A percentile compares a stretch with the other conserved stretches of the same genome.
These are phyloP conservation scores for Opisthocomus hoazin DNA, from an alignment of 2,113 vertebrate genomes.

Conservation along the genomic window DNA sequence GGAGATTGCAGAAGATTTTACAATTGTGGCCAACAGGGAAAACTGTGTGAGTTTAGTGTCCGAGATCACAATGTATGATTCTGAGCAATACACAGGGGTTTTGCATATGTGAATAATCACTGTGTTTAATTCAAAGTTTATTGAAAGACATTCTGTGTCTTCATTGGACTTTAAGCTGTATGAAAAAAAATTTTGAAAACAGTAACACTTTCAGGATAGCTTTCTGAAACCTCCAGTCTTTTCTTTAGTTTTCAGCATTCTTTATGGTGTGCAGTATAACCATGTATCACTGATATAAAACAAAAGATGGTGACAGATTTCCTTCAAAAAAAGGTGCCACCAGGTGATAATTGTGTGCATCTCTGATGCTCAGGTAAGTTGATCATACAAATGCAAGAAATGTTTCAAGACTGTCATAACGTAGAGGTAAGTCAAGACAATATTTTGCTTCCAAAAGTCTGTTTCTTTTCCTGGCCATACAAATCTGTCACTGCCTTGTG, in stretches of 20 bases:
- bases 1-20: constrained; percentile 84
- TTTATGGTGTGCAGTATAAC: neutral
- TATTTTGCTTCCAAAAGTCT: neutral
- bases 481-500: neutral
- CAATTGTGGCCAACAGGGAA: constrained; percentile 78
- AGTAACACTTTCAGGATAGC: neutral
- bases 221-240: neutral
- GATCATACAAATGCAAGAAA: neutral
- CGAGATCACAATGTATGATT: neutral
- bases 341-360: neutral
- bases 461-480: neutral
- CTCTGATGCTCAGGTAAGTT: neutral
- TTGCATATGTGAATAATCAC: neutral
- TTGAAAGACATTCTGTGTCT: neutral
- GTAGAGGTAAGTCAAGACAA: neutral
- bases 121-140: neutral
- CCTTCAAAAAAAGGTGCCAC: neutral
- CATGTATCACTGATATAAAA: neutral
- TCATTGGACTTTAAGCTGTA: neutral
- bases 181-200: neutral
- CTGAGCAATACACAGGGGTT: neutral
- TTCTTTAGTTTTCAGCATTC: neutral
- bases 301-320: neutral
- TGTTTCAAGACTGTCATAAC: neutral
- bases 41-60: constrained; percentile 75